phyloP scores from a whole-genome alignment of 2,113 vertebrate genomes.

The Diadophis punctatus region DNA sequence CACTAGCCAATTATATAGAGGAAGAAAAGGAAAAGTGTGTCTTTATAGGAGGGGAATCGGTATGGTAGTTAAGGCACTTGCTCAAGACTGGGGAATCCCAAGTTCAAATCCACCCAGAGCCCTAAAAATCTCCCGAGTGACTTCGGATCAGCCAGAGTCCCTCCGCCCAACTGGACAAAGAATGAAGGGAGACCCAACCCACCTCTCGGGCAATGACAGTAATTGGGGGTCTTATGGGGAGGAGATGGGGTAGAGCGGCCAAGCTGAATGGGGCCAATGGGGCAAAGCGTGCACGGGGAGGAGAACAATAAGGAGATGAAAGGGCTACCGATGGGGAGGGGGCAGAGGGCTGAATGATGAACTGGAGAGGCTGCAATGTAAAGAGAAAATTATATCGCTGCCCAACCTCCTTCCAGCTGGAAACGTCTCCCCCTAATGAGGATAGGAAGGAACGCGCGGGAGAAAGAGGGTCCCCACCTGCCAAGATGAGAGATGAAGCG shows the following conservation, averaged over 20 bases:
- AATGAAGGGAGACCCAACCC: neutral
- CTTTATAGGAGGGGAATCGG: neutral
- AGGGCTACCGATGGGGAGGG: neutral
- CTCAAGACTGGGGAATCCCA: neutral
- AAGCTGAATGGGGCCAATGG: neutral
- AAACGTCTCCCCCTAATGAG: neutral
- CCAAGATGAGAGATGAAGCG: neutral
- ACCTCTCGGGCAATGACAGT: neutral
- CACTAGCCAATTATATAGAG: neutral
- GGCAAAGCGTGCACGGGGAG: neutral
- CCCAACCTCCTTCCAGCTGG: neutral
- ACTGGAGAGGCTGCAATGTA: neutral
- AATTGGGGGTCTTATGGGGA: too few species aligned
- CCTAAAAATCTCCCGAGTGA: neutral
- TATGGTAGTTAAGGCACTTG: neutral
- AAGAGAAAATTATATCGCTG: neutral
- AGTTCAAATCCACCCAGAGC: neutral
- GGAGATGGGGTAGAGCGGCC: neutral
- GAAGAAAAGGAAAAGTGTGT: neutral
- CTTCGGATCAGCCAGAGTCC: neutral
- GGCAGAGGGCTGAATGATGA: neutral
- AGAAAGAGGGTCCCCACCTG: neutral
- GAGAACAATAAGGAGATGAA: neutral
- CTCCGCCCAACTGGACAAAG: neutral
- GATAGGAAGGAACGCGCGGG: neutral